Percentiles rank a stretch among this genome's conserved stretches.
These are phyloP conservation scores for Rhagium mordax DNA, from an alignment of 2,888 invertebrate genomes.

Conservation along the genomic window DNA sequence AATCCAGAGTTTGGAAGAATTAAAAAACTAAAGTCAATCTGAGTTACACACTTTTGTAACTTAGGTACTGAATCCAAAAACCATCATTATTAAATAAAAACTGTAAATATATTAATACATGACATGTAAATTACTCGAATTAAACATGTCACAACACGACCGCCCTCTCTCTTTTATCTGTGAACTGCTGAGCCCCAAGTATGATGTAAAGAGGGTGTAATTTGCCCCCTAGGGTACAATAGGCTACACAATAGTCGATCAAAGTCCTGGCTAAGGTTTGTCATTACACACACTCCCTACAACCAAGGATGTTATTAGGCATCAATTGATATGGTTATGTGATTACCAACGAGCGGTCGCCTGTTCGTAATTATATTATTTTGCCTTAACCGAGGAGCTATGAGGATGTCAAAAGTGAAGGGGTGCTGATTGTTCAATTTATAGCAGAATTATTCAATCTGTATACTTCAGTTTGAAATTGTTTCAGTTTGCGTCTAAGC, in stretches of 20 bases:
- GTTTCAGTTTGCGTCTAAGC: not conserved
- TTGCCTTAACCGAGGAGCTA: constrained; percentile 46
- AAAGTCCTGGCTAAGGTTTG: constrained; percentile 62
- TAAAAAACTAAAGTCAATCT: no score
- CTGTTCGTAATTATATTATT: constrained; percentile 63
- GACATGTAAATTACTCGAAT: constrained; percentile 63
- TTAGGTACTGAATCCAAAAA: no score
- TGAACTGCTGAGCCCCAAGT: constrained; percentile 40
- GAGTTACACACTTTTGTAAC: no score
- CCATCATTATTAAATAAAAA: not conserved
- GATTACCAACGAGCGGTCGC: constrained; percentile 65
- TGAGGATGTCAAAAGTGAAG: constrained; percentile 9
- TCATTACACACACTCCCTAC: constrained; percentile 63
- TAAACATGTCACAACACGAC: constrained; percentile 67
- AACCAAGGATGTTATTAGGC: constrained; percentile 68
- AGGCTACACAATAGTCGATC: constrained; percentile 65
- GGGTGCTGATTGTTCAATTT: constrained; percentile 8
- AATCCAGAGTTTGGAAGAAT: no score
- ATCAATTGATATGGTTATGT: constrained; percentile 70
- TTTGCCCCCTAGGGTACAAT: constrained; percentile 61
- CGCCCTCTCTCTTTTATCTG: constrained; percentile 58
- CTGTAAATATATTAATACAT: not conserved
- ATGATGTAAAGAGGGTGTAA: constrained; percentile 58
- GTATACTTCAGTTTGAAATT: not conserved
- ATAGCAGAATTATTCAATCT: constrained; percentile 3